Base-by-base conservation (phyloP, 2,888 invertebrate genomes). In the Drosophila paramelanica region DNA sequence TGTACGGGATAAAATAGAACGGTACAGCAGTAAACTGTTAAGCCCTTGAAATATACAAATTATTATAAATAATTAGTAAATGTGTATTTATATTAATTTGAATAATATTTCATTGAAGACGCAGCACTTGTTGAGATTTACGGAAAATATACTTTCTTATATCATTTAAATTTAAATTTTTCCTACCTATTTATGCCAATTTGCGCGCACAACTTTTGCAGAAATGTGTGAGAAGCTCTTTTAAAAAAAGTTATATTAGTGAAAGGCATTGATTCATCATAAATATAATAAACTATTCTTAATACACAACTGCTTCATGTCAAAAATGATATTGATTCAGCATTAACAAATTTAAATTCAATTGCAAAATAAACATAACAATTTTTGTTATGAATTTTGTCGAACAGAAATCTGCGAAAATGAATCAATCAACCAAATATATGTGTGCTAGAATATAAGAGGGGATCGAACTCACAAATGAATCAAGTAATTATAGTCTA, bases 1-100 rank as follows among this genome's bases (percentile, higher is more conserved):
- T 73, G 65, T 52, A 62, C 31, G 43, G 49, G 50, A 78, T 60
- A 49, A 53, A 10, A 36, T 41, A 42, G 62, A 39, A 62, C 53
- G 33, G 47, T 43, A 58, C 20, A 45, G 39, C 42, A 20, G 47
- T 31, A 17, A 45, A 20, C n/a, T n/a, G 5, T 5, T 2, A 23
- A 52, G 1, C 14, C 4, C 13, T 36, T 13, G 11, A 36, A 36
- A 36, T 36, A 13, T 36, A 13, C 13, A 13, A 36, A 36, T 13
- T 3, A 1, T 36, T 1, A 36, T 4, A 11, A 36, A 36, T 10
- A 31, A 31, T 31, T 31, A 31, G 8, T 31, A 31, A 31, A 31
- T 10, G 10, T 3, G 3, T 10, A 3, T 8, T 3, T 31, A 31
- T 31, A 31, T 31, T 10, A 31, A 10, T 10, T 31, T 31, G 31